A percentile compares a stretch with the other conserved stretches of the same genome.
phyloP scores from a whole-genome alignment of 1,140 invertebrate species.

The Sitobion miscanthi region DNA sequence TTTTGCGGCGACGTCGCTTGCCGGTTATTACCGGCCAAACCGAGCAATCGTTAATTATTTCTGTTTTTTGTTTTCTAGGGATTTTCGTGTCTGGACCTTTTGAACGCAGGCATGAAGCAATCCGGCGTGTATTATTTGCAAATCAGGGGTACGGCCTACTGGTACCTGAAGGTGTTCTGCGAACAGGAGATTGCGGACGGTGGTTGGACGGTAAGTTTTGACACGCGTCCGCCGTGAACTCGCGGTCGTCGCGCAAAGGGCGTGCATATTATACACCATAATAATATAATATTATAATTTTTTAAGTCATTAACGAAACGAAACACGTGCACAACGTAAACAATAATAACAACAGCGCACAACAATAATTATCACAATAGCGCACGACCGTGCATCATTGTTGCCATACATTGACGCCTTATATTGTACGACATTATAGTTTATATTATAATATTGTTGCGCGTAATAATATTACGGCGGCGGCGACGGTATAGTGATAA shows the following conservation, averaged over 20 bases:
- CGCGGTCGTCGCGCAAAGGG: neutral
- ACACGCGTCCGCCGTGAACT: neutral
- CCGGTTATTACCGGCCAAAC: no score
- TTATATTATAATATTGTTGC: neutral
- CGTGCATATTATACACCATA: no score
- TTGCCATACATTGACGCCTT: neutral
- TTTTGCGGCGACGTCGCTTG: no score
- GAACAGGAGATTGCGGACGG: slow-evolving; percentile 89
- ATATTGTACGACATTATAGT: neutral
- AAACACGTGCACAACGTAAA: neutral
- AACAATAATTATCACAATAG: neutral
- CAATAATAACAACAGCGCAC: neutral
- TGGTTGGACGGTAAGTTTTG: slow-evolving; percentile 86
- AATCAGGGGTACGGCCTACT: slow-evolving; percentile 86
- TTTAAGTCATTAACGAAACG: neutral
- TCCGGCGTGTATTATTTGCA: slow-evolving; percentile 88
- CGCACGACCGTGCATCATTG: neutral
- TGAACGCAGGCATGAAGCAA: slow-evolving; percentile 82
- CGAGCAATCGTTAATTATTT: neutral
- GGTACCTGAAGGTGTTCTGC: slow-evolving; percentile 90
- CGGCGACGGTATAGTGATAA: no score
- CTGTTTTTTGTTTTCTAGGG: slow-evolving; percentile 68
- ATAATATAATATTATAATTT: no score
- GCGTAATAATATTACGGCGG: neutral
- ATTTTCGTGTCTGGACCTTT: slow-evolving; percentile 83